phyloP scores from a whole-genome alignment of 1,140 invertebrate species.

The Bradysia coprophila region DNA sequence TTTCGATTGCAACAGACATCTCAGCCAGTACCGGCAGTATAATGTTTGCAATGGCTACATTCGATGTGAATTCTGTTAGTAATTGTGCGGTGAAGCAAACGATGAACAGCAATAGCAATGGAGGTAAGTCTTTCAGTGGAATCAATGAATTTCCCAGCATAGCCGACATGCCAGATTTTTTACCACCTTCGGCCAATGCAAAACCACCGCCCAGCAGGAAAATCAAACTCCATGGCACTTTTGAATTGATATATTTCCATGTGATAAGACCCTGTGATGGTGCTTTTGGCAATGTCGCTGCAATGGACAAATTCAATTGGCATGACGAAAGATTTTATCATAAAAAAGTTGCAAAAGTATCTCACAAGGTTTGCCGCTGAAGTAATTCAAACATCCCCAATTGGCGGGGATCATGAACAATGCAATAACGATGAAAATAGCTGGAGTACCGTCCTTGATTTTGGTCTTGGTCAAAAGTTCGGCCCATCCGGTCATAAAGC shows the following conservation, averaged over 20 bases:
- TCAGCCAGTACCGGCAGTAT: slow-evolving; percentile 62
- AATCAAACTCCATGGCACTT: slow-evolving; percentile 60
- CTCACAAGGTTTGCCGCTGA: slow-evolving; percentile 23
- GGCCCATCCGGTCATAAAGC: slow-evolving; percentile 65
- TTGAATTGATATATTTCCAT: slow-evolving; percentile 60
- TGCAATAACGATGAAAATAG: slow-evolving; percentile 56
- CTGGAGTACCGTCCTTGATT: slow-evolving; percentile 67
- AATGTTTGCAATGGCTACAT: slow-evolving; percentile 67
- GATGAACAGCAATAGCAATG: slow-evolving; percentile 33
- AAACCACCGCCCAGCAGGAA: slow-evolving; percentile 67
- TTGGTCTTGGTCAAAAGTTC: slow-evolving; percentile 37
- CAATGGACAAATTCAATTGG: too few species aligned
- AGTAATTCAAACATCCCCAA: slow-evolving; percentile 50
- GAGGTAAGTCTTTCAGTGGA: slow-evolving; percentile 30
- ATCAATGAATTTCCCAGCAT: slow-evolving; percentile 47
- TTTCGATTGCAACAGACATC: slow-evolving; percentile 43
- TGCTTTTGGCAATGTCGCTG: slow-evolving; percentile 34
- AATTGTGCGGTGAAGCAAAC: slow-evolving; percentile 31
- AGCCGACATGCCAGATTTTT: slow-evolving; percentile 52
- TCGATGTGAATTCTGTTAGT: slow-evolving; percentile 67
- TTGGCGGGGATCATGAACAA: slow-evolving; percentile 66
- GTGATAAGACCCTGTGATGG: slow-evolving; percentile 46
- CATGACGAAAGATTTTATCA: not conserved
- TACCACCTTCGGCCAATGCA: slow-evolving; percentile 66
- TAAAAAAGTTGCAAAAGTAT: slow-evolving; percentile 1